Conservation (phyloP, 2,797 vertebrate genomes). For the Sparidentex hasta region DNA sequence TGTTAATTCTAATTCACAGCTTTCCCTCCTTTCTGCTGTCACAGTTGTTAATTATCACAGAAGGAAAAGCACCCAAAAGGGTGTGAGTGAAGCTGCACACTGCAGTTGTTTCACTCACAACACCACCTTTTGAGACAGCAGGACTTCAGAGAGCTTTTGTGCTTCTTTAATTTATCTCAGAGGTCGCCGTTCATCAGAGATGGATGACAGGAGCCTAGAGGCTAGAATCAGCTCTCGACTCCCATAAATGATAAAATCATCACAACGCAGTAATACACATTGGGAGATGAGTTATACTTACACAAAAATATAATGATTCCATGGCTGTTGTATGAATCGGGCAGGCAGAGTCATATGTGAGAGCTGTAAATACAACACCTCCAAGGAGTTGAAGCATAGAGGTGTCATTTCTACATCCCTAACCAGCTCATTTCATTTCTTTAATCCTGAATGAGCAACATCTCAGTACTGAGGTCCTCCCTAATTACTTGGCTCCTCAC, state of each 20-base stretch:
- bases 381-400: not conserved
- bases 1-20: conserved; percentile 95
- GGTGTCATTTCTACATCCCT: not conserved
- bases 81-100: conserved; percentile 82
- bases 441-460: not conserved
- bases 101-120: conserved; percentile 53
- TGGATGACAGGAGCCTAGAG: conserved; percentile 37
- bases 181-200: conserved; percentile 37
- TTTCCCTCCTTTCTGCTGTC: conserved; percentile 80
- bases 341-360: not conserved
- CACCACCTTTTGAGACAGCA: conserved; percentile 64
- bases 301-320: conserved; percentile 1
- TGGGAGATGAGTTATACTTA: conserved; percentile 27
- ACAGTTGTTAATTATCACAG: conserved; percentile 89
- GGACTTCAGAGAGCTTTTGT: conserved; percentile 67
- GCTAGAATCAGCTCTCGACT: conserved; percentile 32
- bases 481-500: conserved; percentile 1
- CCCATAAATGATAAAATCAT: conserved; percentile 33
- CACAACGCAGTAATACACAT: conserved; percentile 16
- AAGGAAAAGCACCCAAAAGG: conserved; percentile 81
- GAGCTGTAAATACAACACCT: not conserved
- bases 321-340: not conserved
- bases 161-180: conserved; percentile 52
- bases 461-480: not conserved
- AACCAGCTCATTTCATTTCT: not conserved